Base-by-base conservation (phyloP, 2,113 vertebrate genomes). In the Chamaea fasciata region DNA sequence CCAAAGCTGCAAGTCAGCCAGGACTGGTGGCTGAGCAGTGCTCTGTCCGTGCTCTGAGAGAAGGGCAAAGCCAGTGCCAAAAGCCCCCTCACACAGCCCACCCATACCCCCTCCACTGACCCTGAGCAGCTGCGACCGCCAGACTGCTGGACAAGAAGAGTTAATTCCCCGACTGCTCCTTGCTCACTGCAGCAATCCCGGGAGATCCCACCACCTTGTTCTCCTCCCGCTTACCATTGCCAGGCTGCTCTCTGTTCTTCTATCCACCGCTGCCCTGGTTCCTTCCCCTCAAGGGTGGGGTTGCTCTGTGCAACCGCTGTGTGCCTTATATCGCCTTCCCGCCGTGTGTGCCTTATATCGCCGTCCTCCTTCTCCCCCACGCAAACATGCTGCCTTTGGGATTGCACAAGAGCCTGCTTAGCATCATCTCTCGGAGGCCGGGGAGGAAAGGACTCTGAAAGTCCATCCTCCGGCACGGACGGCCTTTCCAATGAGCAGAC, bases 301-400 rank as follows among this genome's bases (percentile, higher is more conserved):
- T 2, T 1, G 14, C 47, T 80, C 50, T 0, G 24, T 16, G 39
- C 56, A 82, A 39, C 12, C 0, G 3, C 67, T 0, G 6, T 0
- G 4, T 9, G 81, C 86, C 30, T 97, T 97, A 87, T 97, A 97
- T 97, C 3, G 16, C 74, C 63, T 63, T 8, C 22, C 3, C 2
- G 42, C 60, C 62, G 13, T 0, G 6, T 0, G 4, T 9, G 81
- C 86, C 30, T 97, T 97, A 87, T 97, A 97, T 97, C 3, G 16
- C 74, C 63, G 63, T 92, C 78, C 49, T 70, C 71, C 77, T 76
- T 68, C 79, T 83, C 73, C 79, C 84, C 68, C 88, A 46, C 41
- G 3, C 76, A 92, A 57, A 88, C 89, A 23, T 1, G 1, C 80
- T 65, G 73, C 65, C 89, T 50, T 74, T 0, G 21, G 1, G 64